Conservation (phyloP, 2,888 invertebrate genomes). For the Fragum fragum region DNA sequence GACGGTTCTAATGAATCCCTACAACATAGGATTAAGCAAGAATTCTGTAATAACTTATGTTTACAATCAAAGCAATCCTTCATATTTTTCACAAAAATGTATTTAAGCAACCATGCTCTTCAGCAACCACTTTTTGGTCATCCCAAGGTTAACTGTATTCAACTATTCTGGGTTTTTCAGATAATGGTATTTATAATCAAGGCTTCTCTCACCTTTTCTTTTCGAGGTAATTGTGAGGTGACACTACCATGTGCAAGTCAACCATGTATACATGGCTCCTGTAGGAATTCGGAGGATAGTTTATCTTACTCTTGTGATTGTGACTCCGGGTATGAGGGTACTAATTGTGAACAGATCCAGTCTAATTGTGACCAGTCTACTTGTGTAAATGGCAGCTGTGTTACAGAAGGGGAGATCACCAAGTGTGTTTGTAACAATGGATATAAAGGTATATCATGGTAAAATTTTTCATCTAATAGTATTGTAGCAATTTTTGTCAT, state of each 20-base stretch:
- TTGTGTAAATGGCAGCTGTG: conserved; percentile 80
- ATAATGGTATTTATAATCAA: too few relatives aligned
- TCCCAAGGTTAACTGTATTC: too few relatives aligned
- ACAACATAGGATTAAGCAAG: too few relatives aligned
- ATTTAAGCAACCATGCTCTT: too few relatives aligned
- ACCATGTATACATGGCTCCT: conserved; percentile 62
- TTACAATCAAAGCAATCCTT: too few relatives aligned
- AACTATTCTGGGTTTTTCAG: conserved; percentile 7
- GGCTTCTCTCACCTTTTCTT: not conserved
- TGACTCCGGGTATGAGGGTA: conserved; percentile 59
- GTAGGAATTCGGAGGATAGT: conserved; percentile 46
- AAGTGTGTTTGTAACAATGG: conserved; percentile 77
- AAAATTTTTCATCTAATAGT: too few relatives aligned
- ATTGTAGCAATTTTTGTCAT: too few relatives aligned
- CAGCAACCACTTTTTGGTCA: too few relatives aligned
- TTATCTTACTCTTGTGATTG: conserved; percentile 67
- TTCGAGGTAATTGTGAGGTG: conserved; percentile 56
- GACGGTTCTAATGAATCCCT: too few relatives aligned
- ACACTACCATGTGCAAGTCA: conserved; percentile 55
- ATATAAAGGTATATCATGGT: conserved; percentile 74
- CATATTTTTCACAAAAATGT: too few relatives aligned
- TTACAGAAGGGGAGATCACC: conserved; percentile 45
- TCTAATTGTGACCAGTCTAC: conserved; percentile 70
- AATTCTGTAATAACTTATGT: too few relatives aligned
- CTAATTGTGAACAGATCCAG: conserved; percentile 62